Evolutionary conservation across 1,140 invertebrate genomes (phyloP), one percentile per base, ranked within the genome.

Genomic region (Cylas formicarius): DNA sequence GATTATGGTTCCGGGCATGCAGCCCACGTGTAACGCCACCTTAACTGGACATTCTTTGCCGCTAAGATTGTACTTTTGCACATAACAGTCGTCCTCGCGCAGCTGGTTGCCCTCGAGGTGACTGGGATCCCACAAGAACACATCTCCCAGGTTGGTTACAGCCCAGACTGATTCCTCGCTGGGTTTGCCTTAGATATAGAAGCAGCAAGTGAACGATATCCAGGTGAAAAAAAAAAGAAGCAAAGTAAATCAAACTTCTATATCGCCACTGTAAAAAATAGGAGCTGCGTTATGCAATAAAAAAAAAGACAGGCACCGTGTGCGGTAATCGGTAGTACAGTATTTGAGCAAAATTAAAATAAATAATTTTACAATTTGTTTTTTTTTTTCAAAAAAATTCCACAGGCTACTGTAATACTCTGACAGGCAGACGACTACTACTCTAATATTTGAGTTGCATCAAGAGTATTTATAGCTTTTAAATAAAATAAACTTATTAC

Each of bases 121-220:
- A 9, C 56, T 58, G 20, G 81, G 77, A 71, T 90, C 85, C 67
- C 83, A 86, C 21, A 83, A 78, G 56, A 84, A 82, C 13, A 90
- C 72, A 66, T 91, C 87, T 14, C 90, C 88, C 49, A 83, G 69
- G 27, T 74, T 74, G 14, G 83, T 86, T 4, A 85, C 77, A 8
- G 77, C 71, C 87, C 88, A 92, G 42, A 89, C 72, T 8, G 86
- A 77, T 60, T 78, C 76, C 44, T 72, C 63, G 19, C 76, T 76
- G 16, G 85, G 82, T 51, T 71, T 74, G 10, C 78, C 78, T 57
- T 18, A 14, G 49, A 48, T 34, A 44, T 31, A 33, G 22, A 24
- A 1, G 23, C 19, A 27, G 27, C 14, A 41, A 21, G 27, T 16
- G 2, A 33, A 32, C 3, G 19, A 29, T 11, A 18, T 14, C 9